These are phyloP conservation scores for Ophioninae sp. DNA, from an alignment of 2,888 invertebrate genomes.

Conservation along the genomic window DNA sequence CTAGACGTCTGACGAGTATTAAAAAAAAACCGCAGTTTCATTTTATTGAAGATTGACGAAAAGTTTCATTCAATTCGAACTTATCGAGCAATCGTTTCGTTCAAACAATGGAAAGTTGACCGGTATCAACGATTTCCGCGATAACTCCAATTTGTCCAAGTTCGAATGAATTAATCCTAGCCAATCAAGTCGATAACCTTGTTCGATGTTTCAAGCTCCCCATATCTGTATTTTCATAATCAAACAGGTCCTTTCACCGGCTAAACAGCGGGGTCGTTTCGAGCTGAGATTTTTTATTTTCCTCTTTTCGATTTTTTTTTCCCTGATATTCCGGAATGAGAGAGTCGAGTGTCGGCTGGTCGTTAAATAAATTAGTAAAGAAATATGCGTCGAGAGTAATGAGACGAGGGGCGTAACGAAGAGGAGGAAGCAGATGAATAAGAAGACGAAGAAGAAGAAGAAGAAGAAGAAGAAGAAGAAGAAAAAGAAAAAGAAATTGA, in stretches of 20 bases:
- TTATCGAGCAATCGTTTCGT: too few relatives aligned
- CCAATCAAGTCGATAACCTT: too few relatives aligned
- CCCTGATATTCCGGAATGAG: background rate
- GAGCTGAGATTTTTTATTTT: background rate
- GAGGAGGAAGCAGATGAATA: slow-evolving; percentile 22
- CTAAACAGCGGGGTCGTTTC: background rate
- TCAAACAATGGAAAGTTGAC: too few relatives aligned
- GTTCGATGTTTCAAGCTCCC: too few relatives aligned
- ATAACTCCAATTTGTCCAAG: too few relatives aligned
- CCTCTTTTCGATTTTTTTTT: background rate
- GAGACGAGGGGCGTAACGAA: slow-evolving; percentile 20
- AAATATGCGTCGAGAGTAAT: slow-evolving; percentile 37
- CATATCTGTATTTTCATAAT: background rate
- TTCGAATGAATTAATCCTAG: too few relatives aligned
- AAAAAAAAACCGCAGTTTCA: too few relatives aligned
- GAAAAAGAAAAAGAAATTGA: slow-evolving; percentile 37
- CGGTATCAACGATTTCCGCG: too few relatives aligned
- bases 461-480: slow-evolving; percentile 39
- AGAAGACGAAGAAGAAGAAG: slow-evolving; percentile 40
- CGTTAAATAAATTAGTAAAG: slow-evolving; percentile 45
- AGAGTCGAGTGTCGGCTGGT: background rate
- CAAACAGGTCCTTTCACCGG: background rate
- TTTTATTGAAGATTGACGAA: too few relatives aligned
- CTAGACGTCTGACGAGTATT: too few relatives aligned
- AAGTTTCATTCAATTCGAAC: too few relatives aligned